These are phyloP conservation scores for Pheosia tremula DNA, from an alignment of 2,888 invertebrate genomes.

Conservation along the genomic window DNA sequence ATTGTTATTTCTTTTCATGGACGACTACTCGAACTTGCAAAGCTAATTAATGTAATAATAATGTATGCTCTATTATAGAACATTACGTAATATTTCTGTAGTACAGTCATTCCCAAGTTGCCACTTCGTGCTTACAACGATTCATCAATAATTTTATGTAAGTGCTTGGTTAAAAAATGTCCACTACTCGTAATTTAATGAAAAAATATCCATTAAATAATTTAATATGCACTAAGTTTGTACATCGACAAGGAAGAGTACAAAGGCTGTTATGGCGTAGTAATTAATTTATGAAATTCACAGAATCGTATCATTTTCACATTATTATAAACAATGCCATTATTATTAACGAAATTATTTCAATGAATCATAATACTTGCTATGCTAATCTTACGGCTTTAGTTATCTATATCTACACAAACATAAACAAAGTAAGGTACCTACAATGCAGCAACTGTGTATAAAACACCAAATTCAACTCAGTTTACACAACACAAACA, in stretches of 20 bases:
- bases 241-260: no score
- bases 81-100: conserved; percentile 23
- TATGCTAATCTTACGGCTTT: neutral
- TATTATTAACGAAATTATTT: no score
- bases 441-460: neutral
- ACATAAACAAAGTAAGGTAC: no score
- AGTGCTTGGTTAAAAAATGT: no score
- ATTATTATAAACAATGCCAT: neutral
- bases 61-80: conserved; percentile 10
- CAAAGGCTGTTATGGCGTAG: no score
- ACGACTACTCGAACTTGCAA: conserved; percentile 23
- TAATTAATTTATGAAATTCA: no score
- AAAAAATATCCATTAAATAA: no score
- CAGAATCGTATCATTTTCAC: neutral
- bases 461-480: neutral
- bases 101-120: no score
- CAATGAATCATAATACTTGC: neutral
- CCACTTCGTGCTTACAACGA: no score
- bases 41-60: conserved; percentile 19
- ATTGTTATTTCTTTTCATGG: conserved; percentile 34
- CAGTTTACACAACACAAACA: neutral
- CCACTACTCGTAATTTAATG: no score
- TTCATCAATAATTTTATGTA: neutral
- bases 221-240: no score
- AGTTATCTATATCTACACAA: neutral